phyloP scores from a whole-genome alignment of 2,113 vertebrate genomes.

The Aleadryas rufinucha region DNA sequence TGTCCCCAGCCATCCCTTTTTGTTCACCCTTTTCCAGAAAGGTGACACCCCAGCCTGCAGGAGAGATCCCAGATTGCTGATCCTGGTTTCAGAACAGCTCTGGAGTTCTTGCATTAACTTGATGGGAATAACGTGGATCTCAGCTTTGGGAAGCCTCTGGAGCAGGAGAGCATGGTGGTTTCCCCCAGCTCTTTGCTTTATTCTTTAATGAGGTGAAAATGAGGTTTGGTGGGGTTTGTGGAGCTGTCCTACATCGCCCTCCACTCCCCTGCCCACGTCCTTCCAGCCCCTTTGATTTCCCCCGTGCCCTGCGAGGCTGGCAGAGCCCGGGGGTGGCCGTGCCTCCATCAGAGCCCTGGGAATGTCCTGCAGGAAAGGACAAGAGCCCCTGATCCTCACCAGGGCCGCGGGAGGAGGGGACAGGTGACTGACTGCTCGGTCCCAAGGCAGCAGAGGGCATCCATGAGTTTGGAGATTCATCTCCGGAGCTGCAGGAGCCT shows the following conservation, averaged over 20 bases:
- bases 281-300: fast-evolving
- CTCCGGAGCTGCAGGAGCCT: neutral
- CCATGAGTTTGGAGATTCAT: slow-evolving; percentile 31
- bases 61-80: neutral
- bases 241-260: fast-evolving
- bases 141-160: neutral
- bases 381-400: fast-evolving
- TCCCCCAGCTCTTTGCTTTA: neutral
- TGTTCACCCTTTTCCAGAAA: neutral
- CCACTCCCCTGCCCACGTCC: fast-evolving
- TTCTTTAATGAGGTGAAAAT: fast-evolving
- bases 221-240: neutral
- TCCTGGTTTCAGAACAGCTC: neutral
- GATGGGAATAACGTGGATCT: fast-evolving
- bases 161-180: neutral
- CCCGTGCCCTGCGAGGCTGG: neutral
- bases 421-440: neutral
- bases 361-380: neutral
- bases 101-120: neutral
- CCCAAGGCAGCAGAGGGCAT: slow-evolving; percentile 62
- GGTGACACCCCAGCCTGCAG: neutral
- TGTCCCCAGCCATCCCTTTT: neutral
- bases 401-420: neutral
- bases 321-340: neutral
- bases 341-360: neutral